phyloP scores from a whole-genome alignment of 2,113 vertebrate genomes.

The Indicator indicator region DNA sequence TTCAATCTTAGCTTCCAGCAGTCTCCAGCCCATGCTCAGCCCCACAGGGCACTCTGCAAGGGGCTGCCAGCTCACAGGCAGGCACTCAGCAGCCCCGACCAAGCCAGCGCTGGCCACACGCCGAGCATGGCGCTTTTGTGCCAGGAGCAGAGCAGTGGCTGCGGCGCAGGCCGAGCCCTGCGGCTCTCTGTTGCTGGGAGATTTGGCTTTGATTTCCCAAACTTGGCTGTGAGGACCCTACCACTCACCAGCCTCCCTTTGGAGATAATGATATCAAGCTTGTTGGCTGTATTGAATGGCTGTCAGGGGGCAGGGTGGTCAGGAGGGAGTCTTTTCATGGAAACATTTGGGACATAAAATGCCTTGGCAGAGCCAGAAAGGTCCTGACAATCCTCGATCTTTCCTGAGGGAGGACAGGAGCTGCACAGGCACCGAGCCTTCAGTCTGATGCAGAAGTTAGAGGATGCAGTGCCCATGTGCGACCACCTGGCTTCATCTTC shows the following conservation, averaged over 20 bases:
- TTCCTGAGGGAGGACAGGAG: conserved; percentile 25
- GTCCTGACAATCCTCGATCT: neutral
- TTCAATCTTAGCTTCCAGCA: neutral
- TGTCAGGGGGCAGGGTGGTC: conserved; percentile 39
- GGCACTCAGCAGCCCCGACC: neutral
- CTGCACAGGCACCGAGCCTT: neutral
- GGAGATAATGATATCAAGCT: conserved; percentile 72
- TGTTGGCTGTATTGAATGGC: conserved; percentile 55
- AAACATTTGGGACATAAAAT: conserved; percentile 59
- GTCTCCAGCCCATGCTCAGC: neutral
- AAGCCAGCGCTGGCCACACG: neutral
- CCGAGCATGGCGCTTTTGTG: neutral
- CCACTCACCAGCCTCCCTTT: conserved; percentile 6
- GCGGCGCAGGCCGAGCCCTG: neutral
- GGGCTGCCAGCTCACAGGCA: neutral
- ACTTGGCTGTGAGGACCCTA: conserved; percentile 40
- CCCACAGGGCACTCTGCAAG: neutral
- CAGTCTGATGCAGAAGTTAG: rapidly evolving
- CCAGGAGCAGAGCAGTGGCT: neutral
- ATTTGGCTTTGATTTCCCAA: conserved; percentile 62
- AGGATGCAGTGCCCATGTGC: neutral
- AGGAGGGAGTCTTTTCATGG: conserved; percentile 55
- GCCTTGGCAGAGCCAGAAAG: conserved; percentile 51
- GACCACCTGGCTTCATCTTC: neutral
- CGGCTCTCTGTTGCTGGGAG: conserved; percentile 43